Percentiles rank a stretch among this genome's conserved stretches.
phyloP scores from a whole-genome alignment of 2,888 invertebrate species.

The Eurois occulta region DNA sequence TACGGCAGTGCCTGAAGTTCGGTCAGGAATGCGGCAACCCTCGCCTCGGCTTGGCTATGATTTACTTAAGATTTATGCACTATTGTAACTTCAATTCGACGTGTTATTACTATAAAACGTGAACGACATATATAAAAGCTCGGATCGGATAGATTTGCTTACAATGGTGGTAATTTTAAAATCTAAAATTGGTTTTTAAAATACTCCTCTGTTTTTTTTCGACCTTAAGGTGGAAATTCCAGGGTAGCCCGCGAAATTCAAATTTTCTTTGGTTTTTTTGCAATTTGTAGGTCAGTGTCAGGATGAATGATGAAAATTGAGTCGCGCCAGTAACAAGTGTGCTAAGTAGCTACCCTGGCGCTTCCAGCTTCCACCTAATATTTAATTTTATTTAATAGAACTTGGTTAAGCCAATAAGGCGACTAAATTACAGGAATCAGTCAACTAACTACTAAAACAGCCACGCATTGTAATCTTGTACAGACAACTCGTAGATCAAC shows the following conservation, averaged over 20 bases:
- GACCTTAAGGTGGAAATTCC: too few relatives aligned
- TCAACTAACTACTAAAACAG: conserved; percentile 7
- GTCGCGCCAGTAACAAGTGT: too few relatives aligned
- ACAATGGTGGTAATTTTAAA: background rate
- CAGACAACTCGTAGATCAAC: background rate
- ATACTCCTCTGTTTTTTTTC: background rate
- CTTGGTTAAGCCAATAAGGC: background rate
- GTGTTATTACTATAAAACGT: conserved; percentile 1
- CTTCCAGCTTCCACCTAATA: too few relatives aligned
- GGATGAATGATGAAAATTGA: too few relatives aligned
- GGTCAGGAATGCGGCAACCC: conserved; percentile 31
- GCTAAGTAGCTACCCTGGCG: too few relatives aligned
- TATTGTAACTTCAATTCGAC: conserved; percentile 34
- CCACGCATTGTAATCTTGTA: background rate
- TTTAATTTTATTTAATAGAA: too few relatives aligned
- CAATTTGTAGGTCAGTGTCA: too few relatives aligned
- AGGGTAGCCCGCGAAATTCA: too few relatives aligned
- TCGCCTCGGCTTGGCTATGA: conserved; percentile 10
- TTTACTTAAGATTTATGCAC: conserved; percentile 47
- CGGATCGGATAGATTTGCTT: background rate
- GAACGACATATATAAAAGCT: background rate
- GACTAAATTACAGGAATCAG: background rate
- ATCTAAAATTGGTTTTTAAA: background rate
- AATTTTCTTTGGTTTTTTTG: too few relatives aligned
- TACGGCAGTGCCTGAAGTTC: conserved; percentile 16